Evolutionary conservation across 2,888 invertebrate genomes (phyloP).

Genomic region (Amiota minor): DNA sequence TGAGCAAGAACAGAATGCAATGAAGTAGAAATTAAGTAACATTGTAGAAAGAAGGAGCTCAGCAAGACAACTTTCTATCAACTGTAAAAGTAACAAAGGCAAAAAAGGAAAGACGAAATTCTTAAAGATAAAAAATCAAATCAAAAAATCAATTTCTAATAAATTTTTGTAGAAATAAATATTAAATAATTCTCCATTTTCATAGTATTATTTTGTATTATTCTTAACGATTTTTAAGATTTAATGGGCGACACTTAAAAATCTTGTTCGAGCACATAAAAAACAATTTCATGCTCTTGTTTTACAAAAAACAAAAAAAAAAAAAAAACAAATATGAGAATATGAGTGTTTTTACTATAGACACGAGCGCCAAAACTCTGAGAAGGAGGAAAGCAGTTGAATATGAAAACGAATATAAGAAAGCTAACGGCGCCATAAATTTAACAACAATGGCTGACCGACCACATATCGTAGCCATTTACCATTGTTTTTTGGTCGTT

Average conservation of each 20-base stretch:
- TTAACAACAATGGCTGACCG: constrained; percentile 25
- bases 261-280: constrained; percentile 3
- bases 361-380: no score
- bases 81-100: not conserved
- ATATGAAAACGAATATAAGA: constrained; percentile 5
- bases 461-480: not conserved
- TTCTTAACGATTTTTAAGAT: no score
- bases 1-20: constrained; percentile 4
- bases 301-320: not conserved
- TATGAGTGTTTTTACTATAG: no score
- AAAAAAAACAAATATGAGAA: no score
- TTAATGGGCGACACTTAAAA: not conserved
- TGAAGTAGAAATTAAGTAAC: not conserved
- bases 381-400: not conserved
- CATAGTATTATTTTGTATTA: no score
- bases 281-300: not conserved
- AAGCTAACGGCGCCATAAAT: constrained; percentile 30
- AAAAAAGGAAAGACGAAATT: no score
- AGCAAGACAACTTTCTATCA: no score
- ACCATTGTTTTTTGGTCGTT: no score
- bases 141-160: not conserved
- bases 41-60: no score
- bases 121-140: not conserved
- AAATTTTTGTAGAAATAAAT: not conserved
- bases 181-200: no score